These are phyloP conservation scores for Saccostrea cuccullata DNA, from an alignment of 1,140 invertebrate genomes.

Conservation along the genomic window DNA sequence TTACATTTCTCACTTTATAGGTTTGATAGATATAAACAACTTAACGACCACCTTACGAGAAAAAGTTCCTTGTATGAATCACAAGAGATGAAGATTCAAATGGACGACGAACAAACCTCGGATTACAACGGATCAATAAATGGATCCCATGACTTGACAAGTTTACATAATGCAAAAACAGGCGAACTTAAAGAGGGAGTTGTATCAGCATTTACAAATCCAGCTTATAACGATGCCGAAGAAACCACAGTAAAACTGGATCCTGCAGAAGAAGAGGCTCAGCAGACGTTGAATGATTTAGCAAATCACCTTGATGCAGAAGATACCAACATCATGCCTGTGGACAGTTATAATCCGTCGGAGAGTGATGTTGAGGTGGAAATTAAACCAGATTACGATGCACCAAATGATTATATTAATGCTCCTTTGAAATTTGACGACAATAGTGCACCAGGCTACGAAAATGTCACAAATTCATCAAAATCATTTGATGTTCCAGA, in stretches of 20 bases:
- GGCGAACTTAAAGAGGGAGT: background rate
- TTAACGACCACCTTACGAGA: constrained; percentile 54
- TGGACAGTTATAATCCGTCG: constrained; percentile 13
- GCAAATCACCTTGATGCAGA: constrained; percentile 21
- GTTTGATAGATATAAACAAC: constrained; percentile 52
- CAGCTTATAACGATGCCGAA: constrained; percentile 37
- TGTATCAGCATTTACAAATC: constrained; percentile 41
- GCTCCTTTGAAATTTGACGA: background rate
- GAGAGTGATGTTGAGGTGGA: background rate
- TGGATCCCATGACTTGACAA: constrained; percentile 41
- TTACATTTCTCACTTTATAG: background rate
- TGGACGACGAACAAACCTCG: constrained; percentile 54
- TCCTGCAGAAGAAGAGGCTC: background rate
- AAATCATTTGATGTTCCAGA: background rate
- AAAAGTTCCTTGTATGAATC: constrained; percentile 64
- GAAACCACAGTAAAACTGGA: constrained; percentile 31
- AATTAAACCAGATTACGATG: background rate
- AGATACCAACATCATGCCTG: background rate
- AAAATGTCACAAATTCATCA: background rate
- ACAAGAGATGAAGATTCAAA: constrained; percentile 60
- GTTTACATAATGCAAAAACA: background rate
- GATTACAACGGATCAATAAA: constrained; percentile 57
- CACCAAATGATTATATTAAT: background rate
- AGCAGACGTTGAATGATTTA: background rate
- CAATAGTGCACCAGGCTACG: background rate